Evolutionary conservation across 1,140 invertebrate species (phyloP), one percentile per base, ranked within the genome.

Genomic region (Pinna nobilis): DNA sequence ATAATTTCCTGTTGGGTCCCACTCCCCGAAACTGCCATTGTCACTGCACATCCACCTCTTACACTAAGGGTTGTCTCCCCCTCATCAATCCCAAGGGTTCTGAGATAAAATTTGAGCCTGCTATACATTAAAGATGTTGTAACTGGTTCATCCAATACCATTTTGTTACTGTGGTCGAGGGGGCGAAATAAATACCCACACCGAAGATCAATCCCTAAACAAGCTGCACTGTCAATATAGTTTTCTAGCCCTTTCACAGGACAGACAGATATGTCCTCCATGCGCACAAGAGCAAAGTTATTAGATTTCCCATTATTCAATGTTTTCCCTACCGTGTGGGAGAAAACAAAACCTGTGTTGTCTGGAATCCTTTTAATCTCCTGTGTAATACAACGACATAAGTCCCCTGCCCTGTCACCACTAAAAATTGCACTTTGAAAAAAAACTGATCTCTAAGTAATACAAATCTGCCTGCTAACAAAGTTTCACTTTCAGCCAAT

Each of bases 381-480:
- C 47, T 70, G 76, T 18, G 66, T 41, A 18, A 73, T 37, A 57
- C 44, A 37, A n/a, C 32, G 18, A 2, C 41, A 49, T 33, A 77
- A 47, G 64, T 77, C 70, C 15, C 50, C 28, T 13, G 70, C 75
- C 25, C 65, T 57, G 66, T 73, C 70, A 28, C 65, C 70, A n/a
- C 59, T 66, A 73, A 73, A 72, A 68, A 76, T 18, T 64, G 70
- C 32, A 76, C 53, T 25, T 60, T 68, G 25, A 76, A 44, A 9
- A 44, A 44, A 44, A n/a, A 13, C n/a, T 44, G n/a, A 9, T n/a
- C n/a, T n/a, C n/a, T 44, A 44, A 13, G 0, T n/a, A 44, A 9
- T n/a, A 9, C 41, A 9, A 44, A n/a, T 13, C 41, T 44, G 11
- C 41, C 41, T 44, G 41, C 11, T n/a, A 13, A n/a, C 41, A 44